Percentiles rank a stretch among this genome's conserved stretches.
Evolutionary conservation across 2,888 invertebrate species (phyloP).

Genomic region (Drosophila hamatofila): DNA sequence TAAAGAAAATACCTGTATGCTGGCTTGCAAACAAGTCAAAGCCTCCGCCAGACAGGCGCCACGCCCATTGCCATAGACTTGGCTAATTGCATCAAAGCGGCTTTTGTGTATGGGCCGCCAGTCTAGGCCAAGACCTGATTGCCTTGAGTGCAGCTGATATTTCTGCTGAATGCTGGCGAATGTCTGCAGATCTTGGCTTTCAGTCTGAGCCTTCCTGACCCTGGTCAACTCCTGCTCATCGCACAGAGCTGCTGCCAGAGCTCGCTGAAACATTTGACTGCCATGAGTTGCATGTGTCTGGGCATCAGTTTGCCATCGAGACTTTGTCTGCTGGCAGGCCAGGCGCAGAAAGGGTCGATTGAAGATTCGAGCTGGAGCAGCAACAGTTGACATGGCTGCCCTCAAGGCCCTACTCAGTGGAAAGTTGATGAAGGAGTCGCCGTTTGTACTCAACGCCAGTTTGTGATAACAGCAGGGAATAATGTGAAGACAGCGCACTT

Average conservation of each 20-base stretch:
- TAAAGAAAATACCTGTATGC: conserved; percentile 85
- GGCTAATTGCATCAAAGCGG: conserved; percentile 57
- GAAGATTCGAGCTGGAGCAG: conserved; percentile 79
- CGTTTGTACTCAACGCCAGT: conserved; percentile 84
- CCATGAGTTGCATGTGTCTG: conserved; percentile 85
- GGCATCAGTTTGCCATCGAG: conserved; percentile 85
- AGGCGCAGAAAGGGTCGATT: conserved; percentile 90
- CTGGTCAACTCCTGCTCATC: conserved; percentile 74
- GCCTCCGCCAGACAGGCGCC: conserved; percentile 82
- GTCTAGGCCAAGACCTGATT: conserved; percentile 22
- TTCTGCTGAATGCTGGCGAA: conserved; percentile 52
- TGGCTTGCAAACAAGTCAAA: conserved; percentile 85
- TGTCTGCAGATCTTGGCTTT: conserved; percentile 3
- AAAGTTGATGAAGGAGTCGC: conserved; percentile 87
- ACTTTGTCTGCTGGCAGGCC: conserved; percentile 89
- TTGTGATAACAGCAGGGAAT: conserved; percentile 94
- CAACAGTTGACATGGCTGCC: conserved; percentile 71
- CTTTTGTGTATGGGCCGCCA: conserved; percentile 69
- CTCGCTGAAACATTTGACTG: conserved; percentile 87
- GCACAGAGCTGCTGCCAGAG: conserved; percentile 88
- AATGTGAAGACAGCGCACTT: conserved; percentile 87
- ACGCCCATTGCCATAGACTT: conserved; percentile 58
- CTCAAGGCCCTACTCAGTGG: conserved; percentile 88
- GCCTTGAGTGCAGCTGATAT: conserved; percentile 66
- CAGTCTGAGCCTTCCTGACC: background rate